A percentile compares a stretch with the other conserved stretches of the same genome.
phyloP scores from a whole-genome alignment of 2,797 vertebrate species.

The Danio albolineatus region DNA sequence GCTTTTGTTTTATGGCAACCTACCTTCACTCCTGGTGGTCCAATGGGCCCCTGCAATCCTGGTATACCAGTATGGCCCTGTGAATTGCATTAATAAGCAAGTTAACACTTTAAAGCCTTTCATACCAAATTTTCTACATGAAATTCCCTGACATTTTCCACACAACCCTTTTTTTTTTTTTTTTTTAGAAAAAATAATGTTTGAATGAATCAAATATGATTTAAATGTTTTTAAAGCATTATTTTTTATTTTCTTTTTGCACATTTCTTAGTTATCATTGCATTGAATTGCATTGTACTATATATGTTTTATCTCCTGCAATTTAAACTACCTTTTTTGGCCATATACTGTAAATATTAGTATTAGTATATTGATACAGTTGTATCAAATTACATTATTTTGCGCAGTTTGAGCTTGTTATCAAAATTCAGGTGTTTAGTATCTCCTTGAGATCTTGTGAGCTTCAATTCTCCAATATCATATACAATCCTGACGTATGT shows the following conservation, averaged over 20 bases:
- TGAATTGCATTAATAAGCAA: conserved; percentile 15
- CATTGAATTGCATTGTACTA: neutral
- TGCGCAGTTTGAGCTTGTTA: neutral
- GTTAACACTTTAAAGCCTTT: neutral
- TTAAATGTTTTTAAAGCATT: too few species aligned
- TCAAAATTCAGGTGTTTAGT: neutral
- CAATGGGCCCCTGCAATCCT: conserved; percentile 70
- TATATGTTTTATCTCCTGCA: too few species aligned
- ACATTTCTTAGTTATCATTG: neutral
- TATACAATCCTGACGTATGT: neutral
- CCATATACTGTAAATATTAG: neutral
- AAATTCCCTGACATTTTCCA: too few species aligned
- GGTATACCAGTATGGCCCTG: conserved; percentile 73
- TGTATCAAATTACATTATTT: neutral
- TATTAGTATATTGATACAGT: too few species aligned
- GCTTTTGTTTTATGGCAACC: neutral
- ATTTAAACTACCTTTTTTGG: too few species aligned
- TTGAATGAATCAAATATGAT: too few species aligned
- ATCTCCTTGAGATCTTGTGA: too few species aligned
- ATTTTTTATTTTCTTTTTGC: too few species aligned
- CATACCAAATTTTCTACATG: too few species aligned
- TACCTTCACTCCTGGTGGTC: conserved; percentile 76
- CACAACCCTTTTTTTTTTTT: too few species aligned
- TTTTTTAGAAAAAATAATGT: too few species aligned
- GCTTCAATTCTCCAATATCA: neutral